Base-by-base conservation (phyloP, 2,888 invertebrate species). In the Nymphalis urticae region DNA sequence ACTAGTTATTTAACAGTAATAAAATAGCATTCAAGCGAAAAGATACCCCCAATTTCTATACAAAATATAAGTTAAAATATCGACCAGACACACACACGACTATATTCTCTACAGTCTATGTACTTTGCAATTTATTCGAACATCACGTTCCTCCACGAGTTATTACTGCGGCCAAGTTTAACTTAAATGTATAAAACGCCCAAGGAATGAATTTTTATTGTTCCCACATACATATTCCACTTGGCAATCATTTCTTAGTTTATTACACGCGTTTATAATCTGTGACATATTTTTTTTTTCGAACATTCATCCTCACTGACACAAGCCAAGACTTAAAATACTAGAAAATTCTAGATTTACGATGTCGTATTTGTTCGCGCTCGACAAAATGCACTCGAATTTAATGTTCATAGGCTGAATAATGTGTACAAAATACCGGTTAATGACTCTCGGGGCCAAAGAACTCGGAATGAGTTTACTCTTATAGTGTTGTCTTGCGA, bases 241-340 rank as follows among this genome's bases (percentile, higher is more conserved):
- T 72, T 72, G 72, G 72, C 72, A 69, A 69, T 67, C 69, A 66
- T 48, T 32, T 59, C 59, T 47, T 62, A 62, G 69, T 69, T 72
- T 72, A 70, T 74, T 66, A 69, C 50, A 59, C 42, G 59, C 64
- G 66, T 66, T 68, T 68, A 66, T 72, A 66, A 69, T 62, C 64
- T 62, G 58, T 59, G 69, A 59, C 69, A 70, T 70, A 56, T 56
- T n/a, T 27, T 24, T 54, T 69, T 70, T 66, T 68, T 69, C 59
- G 50, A 48, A 62, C 65, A 68, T 65, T 68, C 64, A 71, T 71
- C 68, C 71, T 64, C 54, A 61, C 58, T 51, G 59, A 64, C 68
- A 64, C 66, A 62, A 68, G 72, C 75, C 74, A 72, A 74, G 71
- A 71, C 65, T 64, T 73, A 71, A 69, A 71, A 67, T 63, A 70